phyloP scores from a whole-genome alignment of 1,140 invertebrate genomes.

The Drosophila ficusphila region DNA sequence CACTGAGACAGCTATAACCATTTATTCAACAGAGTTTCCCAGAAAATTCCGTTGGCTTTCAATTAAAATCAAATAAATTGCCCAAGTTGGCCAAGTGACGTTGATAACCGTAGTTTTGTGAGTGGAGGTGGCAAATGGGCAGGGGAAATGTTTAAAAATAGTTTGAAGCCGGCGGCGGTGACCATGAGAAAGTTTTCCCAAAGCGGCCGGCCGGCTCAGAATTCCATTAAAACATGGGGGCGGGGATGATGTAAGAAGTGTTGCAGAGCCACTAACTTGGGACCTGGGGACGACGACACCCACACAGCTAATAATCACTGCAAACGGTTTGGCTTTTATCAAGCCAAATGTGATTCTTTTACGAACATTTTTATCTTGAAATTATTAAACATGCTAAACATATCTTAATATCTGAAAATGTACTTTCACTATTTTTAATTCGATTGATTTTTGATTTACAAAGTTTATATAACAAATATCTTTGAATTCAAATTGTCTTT shows the following conservation, averaged over 20 bases:
- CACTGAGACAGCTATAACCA: background rate
- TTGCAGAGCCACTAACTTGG: constrained; percentile 6
- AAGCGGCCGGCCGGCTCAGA: constrained; percentile 35
- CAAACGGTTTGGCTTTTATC: background rate
- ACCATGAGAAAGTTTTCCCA: constrained; percentile 43
- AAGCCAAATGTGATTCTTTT: background rate
- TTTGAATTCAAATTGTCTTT: no score
- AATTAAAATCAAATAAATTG: constrained; percentile 50
- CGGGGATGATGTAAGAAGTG: constrained; percentile 9
- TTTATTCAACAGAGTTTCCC: constrained; percentile 2
- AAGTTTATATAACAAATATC: no score
- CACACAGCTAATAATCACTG: constrained; percentile 10
- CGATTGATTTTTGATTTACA: no score
- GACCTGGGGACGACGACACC: constrained; percentile 20
- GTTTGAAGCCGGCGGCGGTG: constrained; percentile 17
- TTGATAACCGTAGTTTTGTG: constrained; percentile 18
- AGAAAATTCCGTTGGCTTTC: constrained; percentile 12
- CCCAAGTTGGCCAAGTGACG: constrained; percentile 33
- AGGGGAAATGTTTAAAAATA: constrained; percentile 37
- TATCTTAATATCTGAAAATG: no score
- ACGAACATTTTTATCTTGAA: no score
- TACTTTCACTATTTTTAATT: no score
- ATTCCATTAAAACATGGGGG: constrained; percentile 26
- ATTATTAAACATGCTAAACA: no score
- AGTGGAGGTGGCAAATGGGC: background rate